Base-by-base conservation (phyloP, 1,140 invertebrate species). In the Drosophila nasuta region DNA sequence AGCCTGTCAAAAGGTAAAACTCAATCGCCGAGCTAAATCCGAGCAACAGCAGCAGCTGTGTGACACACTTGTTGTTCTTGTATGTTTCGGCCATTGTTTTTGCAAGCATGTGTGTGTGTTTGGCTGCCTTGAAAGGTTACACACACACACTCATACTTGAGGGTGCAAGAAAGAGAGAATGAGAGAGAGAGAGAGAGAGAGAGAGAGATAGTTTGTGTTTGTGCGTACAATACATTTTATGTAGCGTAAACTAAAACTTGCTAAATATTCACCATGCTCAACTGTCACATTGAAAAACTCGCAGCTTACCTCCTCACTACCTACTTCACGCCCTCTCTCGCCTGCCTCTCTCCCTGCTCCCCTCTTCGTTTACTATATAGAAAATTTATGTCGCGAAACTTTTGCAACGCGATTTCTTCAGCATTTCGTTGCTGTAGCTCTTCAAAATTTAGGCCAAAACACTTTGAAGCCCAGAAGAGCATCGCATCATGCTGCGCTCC, bases 401-500 rank as follows among this genome's bases (percentile, higher is more conserved):
- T 81, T 73, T 66, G 65, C 68, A 30, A 20, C 58, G 64, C 11
- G 59, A 52, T 64, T 62, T 68, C 20, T 60, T 48, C 35, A 38
- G 30, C 66, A 41, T 62, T 59, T 46, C 30, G 15, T 38, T 13
- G 49, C 25, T 59, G 54, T 43, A 45, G 57, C 68, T 70, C 82
- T 87, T 79, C 70, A 85, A 76, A 87, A 86, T 86, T 82, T 82
- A 87, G 82, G 82, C 79, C 82, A 86, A 79, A 87, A 86, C 82
- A 86, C 82, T 86, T 78, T 67, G 63, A 73, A 68, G 62, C 59
- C 49, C 56, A 72, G 70, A 73, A 74, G 57, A 67, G 63, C 51
- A 67, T 43, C 35, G 57, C 51, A 58, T 35, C 51, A 10, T 38
- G 63, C 25, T 59, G 52, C 56, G 28, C 17, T 63, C 33, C 28